Evolutionary conservation across 2,797 vertebrate species (phyloP), one percentile per base, ranked within the genome.

Genomic region (Iguana delicatissima): DNA sequence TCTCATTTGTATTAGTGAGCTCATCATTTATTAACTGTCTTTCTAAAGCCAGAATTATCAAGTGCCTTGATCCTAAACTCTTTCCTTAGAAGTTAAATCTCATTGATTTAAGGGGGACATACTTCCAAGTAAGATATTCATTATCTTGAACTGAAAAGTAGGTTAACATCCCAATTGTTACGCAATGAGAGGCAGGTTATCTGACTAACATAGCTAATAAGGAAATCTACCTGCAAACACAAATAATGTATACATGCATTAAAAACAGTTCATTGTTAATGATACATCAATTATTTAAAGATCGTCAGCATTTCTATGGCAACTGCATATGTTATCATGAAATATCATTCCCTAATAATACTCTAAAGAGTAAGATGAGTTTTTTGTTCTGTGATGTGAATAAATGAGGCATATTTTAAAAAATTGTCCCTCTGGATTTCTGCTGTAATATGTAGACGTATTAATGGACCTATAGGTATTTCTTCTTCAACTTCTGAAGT

Each of bases 231-330:
- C 42, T 93, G 76, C 64, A 88, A 95, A 94, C 92, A 35, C 91
- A 92, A 91, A 92, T 29, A 91, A 89, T 80, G 82, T 85, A 82
- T 91, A 93, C 9, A 42, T 29, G 16, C 1, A 29, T 95, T 96
- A 96, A 96, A 92, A 86, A 93, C 16, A 90, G 81, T 86, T 95
- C 84, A 91, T 88, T 96, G 95, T 91, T 96, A 96, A 91, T 52
- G 89, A 89, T 89, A 8, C 35, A 92, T 96, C 88, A 96, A 95
- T 96, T 95, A 96, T 91, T 96, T 96, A 91, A 96, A 93, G 89
- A 89, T 26, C 38, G 88, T 87, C 92, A 55, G 38, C 92, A 96
- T 95, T 96, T 93, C 93, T 91, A 91, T 96, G 89, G 90, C 57
- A 97, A 96, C 89, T 89, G 32, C 29, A 82, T 89, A 87, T 10